Base-by-base conservation (phyloP, 1,140 invertebrate species). In the Drosophila suzukii region DNA sequence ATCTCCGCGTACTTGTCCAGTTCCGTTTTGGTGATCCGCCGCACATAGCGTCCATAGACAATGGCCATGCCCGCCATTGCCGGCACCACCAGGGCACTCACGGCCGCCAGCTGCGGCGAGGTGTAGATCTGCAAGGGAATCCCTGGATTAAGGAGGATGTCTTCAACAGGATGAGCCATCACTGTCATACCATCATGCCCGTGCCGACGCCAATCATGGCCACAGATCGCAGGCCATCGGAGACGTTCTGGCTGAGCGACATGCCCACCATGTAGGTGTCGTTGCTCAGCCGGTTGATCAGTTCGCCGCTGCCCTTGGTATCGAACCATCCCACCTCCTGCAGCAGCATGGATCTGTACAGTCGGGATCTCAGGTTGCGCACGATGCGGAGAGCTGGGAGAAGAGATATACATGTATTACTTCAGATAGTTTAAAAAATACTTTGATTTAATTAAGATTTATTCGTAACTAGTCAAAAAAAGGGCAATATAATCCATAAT, bases 321-420 rank as follows among this genome's bases (percentile, higher is more conserved):
- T 99, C 97, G 93, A 99, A 99, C 95, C 98, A 99, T 6, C 96
- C 96, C 38, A 97, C 94, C 92, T 99, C 98, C 93, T 99, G 98
- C 53, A 93, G 94, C 51, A 99, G 93, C 81, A 99, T 97, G 3
- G 97, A 95, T 5, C 93, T 93, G 93, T 98, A 99, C 0, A 98
- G 94, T 71, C 95, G 95, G 72, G 96, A 96, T 50, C 98, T 94
- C 3, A 99, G 92, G 8, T 93, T 91, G 78, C 97, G 96, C 4
- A 98, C 97, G 86, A 99, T 98, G 88, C 96, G 95, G 6, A 92
- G 47, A 5, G 91, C 92, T 92, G n/a, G 15, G 12, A 20, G 7
- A 17, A 12, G 8, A 34, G 8, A 3, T 20, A 34, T 8, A 34
- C 6, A 0, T 7, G 32, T 6, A 8, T 8, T 1, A 34, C 1